Evolutionary conservation across 1,140 invertebrate genomes (phyloP), one percentile per base, ranked within the genome.

Genomic region (Hylaeus volcanicus): DNA sequence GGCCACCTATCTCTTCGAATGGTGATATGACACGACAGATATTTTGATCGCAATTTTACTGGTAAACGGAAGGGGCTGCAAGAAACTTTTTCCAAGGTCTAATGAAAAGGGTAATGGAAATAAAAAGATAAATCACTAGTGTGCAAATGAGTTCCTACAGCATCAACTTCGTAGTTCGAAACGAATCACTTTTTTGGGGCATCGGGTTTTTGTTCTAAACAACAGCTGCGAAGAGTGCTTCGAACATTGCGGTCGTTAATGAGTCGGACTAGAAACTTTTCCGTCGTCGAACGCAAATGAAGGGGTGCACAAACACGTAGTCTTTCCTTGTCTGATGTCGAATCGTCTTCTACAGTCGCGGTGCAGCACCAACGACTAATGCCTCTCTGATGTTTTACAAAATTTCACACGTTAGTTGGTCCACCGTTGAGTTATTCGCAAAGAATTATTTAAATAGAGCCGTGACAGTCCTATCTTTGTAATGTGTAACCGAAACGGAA

Each of bases 241-340:
- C 79, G 76, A 75, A 81, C 77, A 70, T 80, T 87, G 84, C 81
- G 76, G 79, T 80, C 79, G 84, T 88, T 90, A 91, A 90, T 90
- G 88, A 91, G 84, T 88, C 82, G 82, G 82, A 75, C 66, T 60
- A 61, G 78, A 86, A 91, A 90, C 88, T 91, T 90, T 91, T 87
- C 79, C 86, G 84, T 85, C 80, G 71, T 66, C 85, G 79, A 60
- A 89, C 88, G 89, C 81, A 89, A 91, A 89, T 88, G 88, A 88
- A 55, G 58, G 53, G 45, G 37, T 51, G 51, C 6, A 8, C 51
- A 9, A 51, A 51, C 45, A 41, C 11, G 53, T 1, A 8, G 53
- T 12, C 45, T 65, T 45, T 61, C 66, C 43, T 58, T 43, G 45
- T 37, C 63, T 58, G 37, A 51, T 79, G 61, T 56, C 69, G 63